Conservation (phyloP, 2,113 vertebrate species). For the Holacanthus passer region DNA sequence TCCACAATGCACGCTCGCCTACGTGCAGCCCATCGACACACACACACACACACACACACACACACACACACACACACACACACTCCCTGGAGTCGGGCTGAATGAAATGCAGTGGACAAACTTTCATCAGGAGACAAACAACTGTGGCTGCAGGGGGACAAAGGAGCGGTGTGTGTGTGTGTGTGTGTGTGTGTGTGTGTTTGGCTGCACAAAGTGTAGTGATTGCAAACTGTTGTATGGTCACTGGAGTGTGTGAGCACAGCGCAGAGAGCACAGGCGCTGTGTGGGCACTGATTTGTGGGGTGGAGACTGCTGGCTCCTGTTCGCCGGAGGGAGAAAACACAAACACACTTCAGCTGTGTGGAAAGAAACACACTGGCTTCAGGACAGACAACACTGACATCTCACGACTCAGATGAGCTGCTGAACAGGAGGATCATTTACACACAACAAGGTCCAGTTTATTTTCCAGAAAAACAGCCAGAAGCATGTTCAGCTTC, state of each 20-base stretch:
- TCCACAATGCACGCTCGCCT: too few species aligned
- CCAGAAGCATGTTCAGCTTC: not conserved
- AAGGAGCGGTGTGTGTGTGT: not conserved
- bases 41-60: not conserved
- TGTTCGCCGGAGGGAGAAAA: constrained; percentile 35
- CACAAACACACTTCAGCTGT: constrained; percentile 34
- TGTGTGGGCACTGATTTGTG: constrained; percentile 34
- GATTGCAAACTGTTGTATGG: constrained; percentile 13
- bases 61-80: not conserved
- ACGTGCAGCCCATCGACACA: not conserved
- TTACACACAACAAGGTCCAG: constrained; percentile 19
- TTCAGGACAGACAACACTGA: not conserved
- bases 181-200: not conserved
- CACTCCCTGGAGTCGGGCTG: not conserved
- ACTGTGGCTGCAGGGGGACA: constrained; percentile 24
- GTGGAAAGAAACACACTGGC: constrained; percentile 2
- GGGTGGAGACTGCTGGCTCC: constrained; percentile 43
- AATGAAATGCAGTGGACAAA: constrained; percentile 24
- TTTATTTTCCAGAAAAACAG: not conserved
- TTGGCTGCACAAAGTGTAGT: not conserved
- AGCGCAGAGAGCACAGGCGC: not conserved
- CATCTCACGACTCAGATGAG: not conserved
- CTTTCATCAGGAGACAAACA: constrained; percentile 38
- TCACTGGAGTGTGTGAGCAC: constrained; percentile 39
- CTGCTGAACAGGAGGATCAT: not conserved